Percentiles rank a stretch among this genome's conserved stretches.
Evolutionary conservation across 2,797 vertebrate species (phyloP).

Genomic region (Danionella dracula): DNA sequence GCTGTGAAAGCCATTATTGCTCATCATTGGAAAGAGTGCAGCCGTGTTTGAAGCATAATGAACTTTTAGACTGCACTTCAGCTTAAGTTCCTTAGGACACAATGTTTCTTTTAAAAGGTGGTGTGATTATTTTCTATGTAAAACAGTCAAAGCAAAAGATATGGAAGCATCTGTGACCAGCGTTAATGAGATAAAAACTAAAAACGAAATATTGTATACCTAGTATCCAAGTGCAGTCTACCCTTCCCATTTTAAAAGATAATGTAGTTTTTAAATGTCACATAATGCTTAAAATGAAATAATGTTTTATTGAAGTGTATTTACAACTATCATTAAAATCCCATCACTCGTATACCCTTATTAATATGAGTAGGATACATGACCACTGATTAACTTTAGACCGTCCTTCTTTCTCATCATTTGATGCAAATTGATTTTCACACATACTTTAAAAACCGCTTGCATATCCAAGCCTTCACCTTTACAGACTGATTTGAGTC

Average conservation of each 20-base stretch:
- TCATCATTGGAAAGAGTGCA: not conserved
- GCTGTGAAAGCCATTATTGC: slow-evolving; percentile 7
- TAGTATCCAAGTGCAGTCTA: too few species aligned
- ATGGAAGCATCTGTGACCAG: too few species aligned
- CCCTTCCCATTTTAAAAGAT: too few species aligned
- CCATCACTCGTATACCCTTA: too few species aligned
- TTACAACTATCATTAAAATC: too few species aligned
- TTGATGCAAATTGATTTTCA: not conserved
- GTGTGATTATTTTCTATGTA: not conserved
- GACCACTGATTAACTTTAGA: not conserved
- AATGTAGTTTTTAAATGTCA: too few species aligned
- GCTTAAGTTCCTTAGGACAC: not conserved
- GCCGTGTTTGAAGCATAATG: slow-evolving; percentile 7
- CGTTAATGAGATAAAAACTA: too few species aligned
- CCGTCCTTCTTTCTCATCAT: not conserved
- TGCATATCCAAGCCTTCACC: slow-evolving; percentile 13
- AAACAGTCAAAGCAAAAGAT: too few species aligned
- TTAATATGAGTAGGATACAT: not conserved
- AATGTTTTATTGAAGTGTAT: too few species aligned
- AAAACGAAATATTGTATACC: too few species aligned
- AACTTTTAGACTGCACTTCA: slow-evolving; percentile 3
- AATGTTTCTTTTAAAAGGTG: not conserved
- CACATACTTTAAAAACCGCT: slow-evolving; percentile 1
- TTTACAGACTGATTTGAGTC: not conserved
- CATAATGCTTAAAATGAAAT: too few species aligned